These are phyloP conservation scores for Catharus bicknelli DNA, from an alignment of 2,113 vertebrate species.

Conservation along the genomic window DNA sequence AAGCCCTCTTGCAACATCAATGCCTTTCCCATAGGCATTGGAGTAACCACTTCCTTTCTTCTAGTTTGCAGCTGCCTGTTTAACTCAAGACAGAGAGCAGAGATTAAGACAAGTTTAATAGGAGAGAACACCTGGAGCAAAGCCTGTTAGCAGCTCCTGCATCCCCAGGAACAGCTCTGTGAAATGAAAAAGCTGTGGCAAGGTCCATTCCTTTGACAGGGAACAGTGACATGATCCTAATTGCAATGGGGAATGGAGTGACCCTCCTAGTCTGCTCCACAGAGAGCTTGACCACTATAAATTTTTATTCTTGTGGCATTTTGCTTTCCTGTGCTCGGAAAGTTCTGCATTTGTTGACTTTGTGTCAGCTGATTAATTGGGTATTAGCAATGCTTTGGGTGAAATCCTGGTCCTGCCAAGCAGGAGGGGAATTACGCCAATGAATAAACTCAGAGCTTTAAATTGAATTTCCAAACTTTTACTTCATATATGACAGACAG, in stretches of 20 bases:
- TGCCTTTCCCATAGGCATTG: constrained; percentile 60
- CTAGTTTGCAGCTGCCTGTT: constrained; percentile 68
- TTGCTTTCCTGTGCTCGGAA: neutral
- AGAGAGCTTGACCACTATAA: neutral
- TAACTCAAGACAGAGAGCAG: constrained; percentile 55
- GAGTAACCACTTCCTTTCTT: constrained; percentile 69
- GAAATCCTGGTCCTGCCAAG: constrained; percentile 3
- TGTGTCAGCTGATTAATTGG: constrained; percentile 43
- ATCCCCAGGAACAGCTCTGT: constrained; percentile 31
- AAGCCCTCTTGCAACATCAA: constrained; percentile 66
- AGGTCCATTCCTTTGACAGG: constrained; percentile 41
- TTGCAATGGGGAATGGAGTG: neutral
- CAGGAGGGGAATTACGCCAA: neutral
- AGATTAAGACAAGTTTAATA: constrained; percentile 64
- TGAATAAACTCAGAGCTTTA: constrained; percentile 6
- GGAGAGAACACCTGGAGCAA: constrained; percentile 57
- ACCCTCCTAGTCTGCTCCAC: neutral
- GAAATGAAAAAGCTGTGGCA: constrained; percentile 19
- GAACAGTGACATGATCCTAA: constrained; percentile 21
- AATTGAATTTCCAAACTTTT: constrained; percentile 29
- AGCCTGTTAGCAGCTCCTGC: constrained; percentile 40
- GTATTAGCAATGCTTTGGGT: constrained; percentile 20
- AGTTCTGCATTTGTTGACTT: constrained; percentile 26
- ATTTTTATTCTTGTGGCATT: neutral
- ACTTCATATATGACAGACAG: neutral